phyloP scores from a whole-genome alignment of 2,888 invertebrate genomes.

The Heliothis peltigera region DNA sequence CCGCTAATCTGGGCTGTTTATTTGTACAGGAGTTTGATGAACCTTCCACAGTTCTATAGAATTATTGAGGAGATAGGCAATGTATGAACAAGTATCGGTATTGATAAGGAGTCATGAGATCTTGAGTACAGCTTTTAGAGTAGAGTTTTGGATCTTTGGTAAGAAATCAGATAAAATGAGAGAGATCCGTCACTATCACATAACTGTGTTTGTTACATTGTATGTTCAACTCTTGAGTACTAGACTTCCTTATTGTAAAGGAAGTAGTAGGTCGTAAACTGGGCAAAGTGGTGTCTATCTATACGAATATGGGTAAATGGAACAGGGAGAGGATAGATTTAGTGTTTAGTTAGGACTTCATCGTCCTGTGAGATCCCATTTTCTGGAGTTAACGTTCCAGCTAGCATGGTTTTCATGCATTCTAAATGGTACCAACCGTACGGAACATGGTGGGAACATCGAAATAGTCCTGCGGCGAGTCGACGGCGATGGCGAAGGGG shows the following conservation, averaged over 20 bases:
- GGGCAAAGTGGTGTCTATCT: constrained; percentile 22
- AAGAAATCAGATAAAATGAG: too few relatives aligned
- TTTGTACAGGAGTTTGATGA: constrained; percentile 47
- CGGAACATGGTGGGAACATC: constrained; percentile 96
- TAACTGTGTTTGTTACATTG: neutral
- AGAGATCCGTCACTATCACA: neutral
- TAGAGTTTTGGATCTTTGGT: too few relatives aligned
- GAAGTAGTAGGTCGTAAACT: constrained; percentile 15
- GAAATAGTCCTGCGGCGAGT: constrained; percentile 94
- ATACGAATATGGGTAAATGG: constrained; percentile 49
- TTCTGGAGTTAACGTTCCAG: neutral
- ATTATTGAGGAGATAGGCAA: constrained; percentile 14
- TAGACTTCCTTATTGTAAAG: constrained; percentile 1
- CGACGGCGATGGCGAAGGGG: constrained; percentile 94
- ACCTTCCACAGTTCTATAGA: constrained; percentile 29
- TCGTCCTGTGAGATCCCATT: neutral
- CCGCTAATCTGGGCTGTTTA: constrained; percentile 40
- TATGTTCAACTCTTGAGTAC: neutral
- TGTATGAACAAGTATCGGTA: neutral
- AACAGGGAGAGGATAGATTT: constrained; percentile 41
- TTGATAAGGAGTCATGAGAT: constrained; percentile 9
- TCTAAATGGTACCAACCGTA: constrained; percentile 91
- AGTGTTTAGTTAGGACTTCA: constrained; percentile 16
- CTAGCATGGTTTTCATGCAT: neutral
- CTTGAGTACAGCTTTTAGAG: neutral